phyloP scores from a whole-genome alignment of 2,797 vertebrate genomes.

The Enteromius trimaculatus region DNA sequence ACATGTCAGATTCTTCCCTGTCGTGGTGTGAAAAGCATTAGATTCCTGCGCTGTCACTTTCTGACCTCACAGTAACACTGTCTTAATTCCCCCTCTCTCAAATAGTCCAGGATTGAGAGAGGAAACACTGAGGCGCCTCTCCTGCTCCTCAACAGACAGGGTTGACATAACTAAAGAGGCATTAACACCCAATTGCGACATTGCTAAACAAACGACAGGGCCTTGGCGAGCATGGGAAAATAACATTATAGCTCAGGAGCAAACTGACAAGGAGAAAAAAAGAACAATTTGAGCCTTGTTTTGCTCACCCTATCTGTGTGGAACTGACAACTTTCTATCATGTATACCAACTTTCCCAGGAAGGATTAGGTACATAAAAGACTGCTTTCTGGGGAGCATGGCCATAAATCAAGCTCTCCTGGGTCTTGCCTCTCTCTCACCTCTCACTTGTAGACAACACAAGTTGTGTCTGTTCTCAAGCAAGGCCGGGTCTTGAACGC shows the following conservation, averaged over 20 bases:
- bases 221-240: slow-evolving; percentile 75
- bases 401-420: slow-evolving; percentile 66
- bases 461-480: slow-evolving; percentile 69
- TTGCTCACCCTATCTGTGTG: slow-evolving; percentile 62
- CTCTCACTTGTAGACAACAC: slow-evolving; percentile 57
- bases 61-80: slow-evolving; percentile 55
- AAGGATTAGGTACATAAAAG: slow-evolving; percentile 64
- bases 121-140: slow-evolving; percentile 56
- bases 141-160: slow-evolving; percentile 56
- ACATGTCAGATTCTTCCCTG: slow-evolving; percentile 43
- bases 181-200: slow-evolving; percentile 73
- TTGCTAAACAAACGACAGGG: slow-evolving; percentile 68
- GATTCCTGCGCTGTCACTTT: slow-evolving; percentile 41
- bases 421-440: slow-evolving; percentile 57
- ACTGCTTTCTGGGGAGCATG: slow-evolving; percentile 53
- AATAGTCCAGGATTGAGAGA: slow-evolving; percentile 51
- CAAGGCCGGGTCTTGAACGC: slow-evolving; percentile 64
- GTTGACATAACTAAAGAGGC: slow-evolving; percentile 77
- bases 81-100: slow-evolving; percentile 45
- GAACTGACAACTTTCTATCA: slow-evolving; percentile 72
- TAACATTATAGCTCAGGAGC: slow-evolving; percentile 66
- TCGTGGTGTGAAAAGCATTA: slow-evolving; percentile 30
- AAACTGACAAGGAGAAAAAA: slow-evolving; percentile 65
- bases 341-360: slow-evolving; percentile 75
- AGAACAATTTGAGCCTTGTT: slow-evolving; percentile 73